Conservation (phyloP, 2,113 vertebrate genomes). For the Sula dactylatra region DNA sequence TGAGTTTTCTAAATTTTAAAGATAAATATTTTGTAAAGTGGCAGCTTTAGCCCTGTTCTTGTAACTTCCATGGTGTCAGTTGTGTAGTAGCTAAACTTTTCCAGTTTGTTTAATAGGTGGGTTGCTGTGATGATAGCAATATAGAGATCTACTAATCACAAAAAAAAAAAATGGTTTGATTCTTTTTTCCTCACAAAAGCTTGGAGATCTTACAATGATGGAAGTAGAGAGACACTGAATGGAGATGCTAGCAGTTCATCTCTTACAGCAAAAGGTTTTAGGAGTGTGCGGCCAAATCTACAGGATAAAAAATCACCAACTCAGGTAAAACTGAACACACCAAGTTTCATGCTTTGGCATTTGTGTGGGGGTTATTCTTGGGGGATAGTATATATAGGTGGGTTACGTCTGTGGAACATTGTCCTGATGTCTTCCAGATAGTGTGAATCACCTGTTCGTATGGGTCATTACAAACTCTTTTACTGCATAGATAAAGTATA, state of each 20-base stretch:
- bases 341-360: neutral
- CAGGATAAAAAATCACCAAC: constrained; percentile 90
- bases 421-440: neutral
- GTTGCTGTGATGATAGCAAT: neutral
- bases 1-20: neutral
- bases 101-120: neutral
- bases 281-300: constrained; percentile 91
- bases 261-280: constrained; percentile 94
- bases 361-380: neutral
- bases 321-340: constrained; percentile 78
- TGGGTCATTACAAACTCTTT: neutral
- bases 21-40: neutral
- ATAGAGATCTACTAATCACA: neutral
- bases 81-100: neutral
- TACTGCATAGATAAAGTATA: neutral
- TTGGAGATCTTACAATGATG: constrained; percentile 88
- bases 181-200: constrained; percentile 78
- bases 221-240: constrained; percentile 83
- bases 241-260: constrained; percentile 88
- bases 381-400: neutral
- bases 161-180: neutral
- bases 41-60: neutral
- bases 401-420: neutral
- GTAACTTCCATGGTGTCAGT: neutral
- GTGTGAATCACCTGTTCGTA: neutral